phyloP scores from a whole-genome alignment of 2,113 vertebrate species.

The Triplophysa siluroides region DNA sequence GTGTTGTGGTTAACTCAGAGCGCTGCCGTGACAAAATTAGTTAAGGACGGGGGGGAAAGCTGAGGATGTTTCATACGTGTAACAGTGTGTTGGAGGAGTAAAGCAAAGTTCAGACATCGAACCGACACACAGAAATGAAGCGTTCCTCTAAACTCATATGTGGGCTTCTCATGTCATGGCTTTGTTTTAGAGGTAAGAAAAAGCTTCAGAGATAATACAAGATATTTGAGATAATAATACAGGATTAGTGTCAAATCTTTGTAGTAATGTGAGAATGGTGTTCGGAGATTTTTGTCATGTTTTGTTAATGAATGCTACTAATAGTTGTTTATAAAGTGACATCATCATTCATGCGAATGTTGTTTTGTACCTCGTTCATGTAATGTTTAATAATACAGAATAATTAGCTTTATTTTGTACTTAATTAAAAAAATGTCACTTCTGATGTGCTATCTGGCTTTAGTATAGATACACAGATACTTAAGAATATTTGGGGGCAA shows the following conservation, averaged over 20 bases:
- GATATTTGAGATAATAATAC: no score
- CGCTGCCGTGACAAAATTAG: not conserved
- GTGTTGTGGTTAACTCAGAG: not conserved
- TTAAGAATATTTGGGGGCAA: not conserved
- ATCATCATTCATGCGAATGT: no score
- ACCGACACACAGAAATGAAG: constrained; percentile 38
- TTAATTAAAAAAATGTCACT: no score
- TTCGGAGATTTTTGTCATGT: no score
- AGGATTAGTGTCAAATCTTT: not conserved
- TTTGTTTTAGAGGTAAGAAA: constrained; percentile 38
- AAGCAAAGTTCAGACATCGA: not conserved
- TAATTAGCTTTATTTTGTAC: no score
- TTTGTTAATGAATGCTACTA: no score
- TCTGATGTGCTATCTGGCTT: no score
- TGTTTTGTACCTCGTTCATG: no score
- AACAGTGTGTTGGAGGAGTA: not conserved
- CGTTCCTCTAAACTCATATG: constrained; percentile 17
- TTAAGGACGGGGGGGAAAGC: not conserved
- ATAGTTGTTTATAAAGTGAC: no score
- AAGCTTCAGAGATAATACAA: not conserved
- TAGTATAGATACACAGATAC: no score
- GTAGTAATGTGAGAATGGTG: not conserved
- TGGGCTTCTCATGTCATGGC: constrained; percentile 16
- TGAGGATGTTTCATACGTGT: not conserved
- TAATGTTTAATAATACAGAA: no score